Percentiles rank a stretch among this genome's conserved stretches.
Conservation (phyloP, 30 jellyfish, hydroid and myxozoan genomes). For the Phacellophora camtschatica region DNA sequence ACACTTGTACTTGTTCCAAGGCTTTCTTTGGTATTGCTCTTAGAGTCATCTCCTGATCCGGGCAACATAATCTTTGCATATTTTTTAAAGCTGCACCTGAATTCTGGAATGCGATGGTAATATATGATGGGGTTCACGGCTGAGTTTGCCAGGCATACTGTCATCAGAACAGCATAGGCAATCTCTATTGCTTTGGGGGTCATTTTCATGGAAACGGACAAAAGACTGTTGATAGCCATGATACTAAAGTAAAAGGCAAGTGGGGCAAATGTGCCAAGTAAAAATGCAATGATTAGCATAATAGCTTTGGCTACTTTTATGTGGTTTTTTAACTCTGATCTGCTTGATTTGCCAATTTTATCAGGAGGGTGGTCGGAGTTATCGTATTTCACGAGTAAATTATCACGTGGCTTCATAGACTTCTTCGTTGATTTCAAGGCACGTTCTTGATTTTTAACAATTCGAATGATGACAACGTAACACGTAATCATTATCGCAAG, state of each 20-base stretch:
- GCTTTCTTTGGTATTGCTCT: not conserved
- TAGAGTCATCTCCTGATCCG: not conserved
- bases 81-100: slow-evolving; percentile 33
- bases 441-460: not conserved
- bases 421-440: not conserved
- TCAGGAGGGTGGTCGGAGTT: not conserved
- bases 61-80: not conserved
- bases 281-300: not conserved
- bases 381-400: not conserved
- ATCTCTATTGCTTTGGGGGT: slow-evolving; percentile 12
- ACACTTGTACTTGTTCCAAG: not conserved
- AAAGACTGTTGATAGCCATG: slow-evolving; percentile 17
- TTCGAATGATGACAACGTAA: slow-evolving; percentile 22
- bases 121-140: slow-evolving; percentile 76
- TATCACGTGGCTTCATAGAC: not conserved
- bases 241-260: slow-evolving; percentile 25
- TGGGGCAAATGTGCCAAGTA: slow-evolving; percentile 23
- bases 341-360: not conserved
- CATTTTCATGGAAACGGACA: not conserved
- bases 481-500: slow-evolving; percentile 58
- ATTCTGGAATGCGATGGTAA: slow-evolving; percentile 65
- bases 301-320: slow-evolving; percentile 34
- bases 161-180: slow-evolving; percentile 45
- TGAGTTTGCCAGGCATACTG: slow-evolving; percentile 60
- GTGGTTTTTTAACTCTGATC: not conserved